Base-by-base conservation (phyloP, 2,797 vertebrate species). In the Cuculus canorus region DNA sequence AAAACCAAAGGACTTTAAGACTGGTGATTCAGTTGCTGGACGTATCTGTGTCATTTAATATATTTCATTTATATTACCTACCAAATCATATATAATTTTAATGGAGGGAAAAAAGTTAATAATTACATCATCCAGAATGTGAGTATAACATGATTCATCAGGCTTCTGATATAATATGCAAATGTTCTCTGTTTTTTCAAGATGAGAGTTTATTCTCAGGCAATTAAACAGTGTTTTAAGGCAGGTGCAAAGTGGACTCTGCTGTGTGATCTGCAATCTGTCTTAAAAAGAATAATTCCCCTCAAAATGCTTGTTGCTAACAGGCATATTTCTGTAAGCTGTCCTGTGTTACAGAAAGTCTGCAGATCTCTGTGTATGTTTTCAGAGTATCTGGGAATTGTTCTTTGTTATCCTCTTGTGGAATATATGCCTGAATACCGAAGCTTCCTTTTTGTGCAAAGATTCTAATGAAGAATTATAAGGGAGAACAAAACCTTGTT, bases 31-130 rank as follows among this genome's bases (percentile, higher is more conserved):
- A 82, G 45, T 90, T 87, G 88, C 21, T 79, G 54, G 56, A 60
- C 27, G 13, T 78, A 70, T 73, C 32, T 90, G 53, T 15, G 8
- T 72, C 32, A 77, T 70, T 86, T 73, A 4, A 30, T 78, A 11
- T 81, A 71, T 89, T 80, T 95, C 35, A 75, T 88, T 93, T 84
- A 39, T 88, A 73, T 86, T 83, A 61, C 81, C 63, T 95, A 25
- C 54, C 43, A n/a, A 17, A 56, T 82, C 43, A 52, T 88, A 71
- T 88, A 59, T 91, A 83, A 83, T 84, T 81, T 91, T 91, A 56
- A 33, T n/a, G n/a, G 37, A 77, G 35, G 4, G 0, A 71, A 85
- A 37, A 60, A 72, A 16, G 21, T 33, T 78, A 41, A 45, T 83
- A 84, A 69, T 94, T 81, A 33, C 43, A 79, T 92, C 89, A 94